Evolutionary conservation across 2,113 vertebrate species (phyloP).

Genomic region (Anoplopoma fimbria): DNA sequence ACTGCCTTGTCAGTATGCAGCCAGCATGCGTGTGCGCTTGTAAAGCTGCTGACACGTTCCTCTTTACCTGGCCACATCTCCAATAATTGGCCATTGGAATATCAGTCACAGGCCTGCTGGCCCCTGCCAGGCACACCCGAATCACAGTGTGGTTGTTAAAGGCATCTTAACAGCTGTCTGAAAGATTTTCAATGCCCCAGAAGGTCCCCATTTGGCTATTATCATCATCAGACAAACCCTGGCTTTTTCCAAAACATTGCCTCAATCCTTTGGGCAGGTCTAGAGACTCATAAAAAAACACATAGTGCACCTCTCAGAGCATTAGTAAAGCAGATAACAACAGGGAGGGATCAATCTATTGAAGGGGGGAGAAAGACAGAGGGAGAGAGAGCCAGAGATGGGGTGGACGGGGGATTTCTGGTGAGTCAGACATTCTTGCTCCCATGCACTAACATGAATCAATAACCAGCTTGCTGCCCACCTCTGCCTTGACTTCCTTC

Average conservation of each 20-base stretch:
- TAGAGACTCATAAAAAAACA: conserved; percentile 67
- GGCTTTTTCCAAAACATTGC: conserved; percentile 68
- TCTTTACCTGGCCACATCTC: conserved; percentile 75
- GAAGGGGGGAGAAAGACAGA: conserved; percentile 26
- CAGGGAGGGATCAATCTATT: conserved; percentile 62
- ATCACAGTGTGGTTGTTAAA: conserved; percentile 66
- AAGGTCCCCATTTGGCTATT: conserved; percentile 60
- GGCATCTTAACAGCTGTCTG: conserved; percentile 61
- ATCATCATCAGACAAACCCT: conserved; percentile 70
- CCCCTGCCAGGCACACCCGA: conserved; percentile 57
- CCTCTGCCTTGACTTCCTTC: conserved; percentile 61
- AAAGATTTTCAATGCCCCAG: conserved; percentile 63
- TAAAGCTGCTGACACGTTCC: conserved; percentile 76
- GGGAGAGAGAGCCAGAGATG: conserved; percentile 23
- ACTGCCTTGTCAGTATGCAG: conserved; percentile 70
- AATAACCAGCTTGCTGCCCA: conserved; percentile 77
- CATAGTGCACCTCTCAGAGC: conserved; percentile 46
- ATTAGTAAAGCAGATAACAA: conserved; percentile 70
- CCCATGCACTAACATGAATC: conserved; percentile 82
- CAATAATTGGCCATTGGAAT: conserved; percentile 74
- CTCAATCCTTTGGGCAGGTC: conserved; percentile 48
- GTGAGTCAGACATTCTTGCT: conserved; percentile 83
- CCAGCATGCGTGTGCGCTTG: conserved; percentile 50
- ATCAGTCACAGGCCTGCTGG: conserved; percentile 72
- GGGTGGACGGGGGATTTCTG: conserved; percentile 69